A percentile compares a stretch with the other conserved stretches of the same genome.
Conservation (phyloP, 30 jellyfish, hydroid and myxozoan genomes). For the Aurelia sp. region DNA sequence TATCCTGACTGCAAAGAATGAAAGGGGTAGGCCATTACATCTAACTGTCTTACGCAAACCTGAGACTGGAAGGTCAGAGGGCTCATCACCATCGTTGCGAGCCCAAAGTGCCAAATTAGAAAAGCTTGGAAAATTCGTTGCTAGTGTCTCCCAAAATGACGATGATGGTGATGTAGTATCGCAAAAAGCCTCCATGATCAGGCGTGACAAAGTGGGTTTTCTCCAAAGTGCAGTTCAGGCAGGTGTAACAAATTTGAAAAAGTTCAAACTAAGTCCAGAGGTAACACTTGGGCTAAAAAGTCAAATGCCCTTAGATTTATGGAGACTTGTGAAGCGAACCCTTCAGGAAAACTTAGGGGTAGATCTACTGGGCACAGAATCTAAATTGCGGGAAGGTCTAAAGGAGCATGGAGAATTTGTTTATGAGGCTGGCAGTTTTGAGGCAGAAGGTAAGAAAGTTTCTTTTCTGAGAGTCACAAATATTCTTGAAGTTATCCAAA, state of each 20-base stretch:
- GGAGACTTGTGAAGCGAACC: slow-evolving; percentile 1
- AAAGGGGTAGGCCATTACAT: slow-evolving; percentile 20
- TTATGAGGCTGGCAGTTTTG: slow-evolving; percentile 16
- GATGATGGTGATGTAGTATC: not conserved
- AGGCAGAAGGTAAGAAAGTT: slow-evolving; percentile 14
- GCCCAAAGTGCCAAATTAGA: slow-evolving; percentile 10
- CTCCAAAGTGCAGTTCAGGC: too few species aligned
- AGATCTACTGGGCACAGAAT: not conserved
- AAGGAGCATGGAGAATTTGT: slow-evolving; percentile 1
- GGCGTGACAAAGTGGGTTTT: too few species aligned
- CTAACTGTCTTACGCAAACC: slow-evolving; percentile 1
- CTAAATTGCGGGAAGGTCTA: slow-evolving; percentile 4
- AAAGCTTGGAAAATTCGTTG: not conserved
- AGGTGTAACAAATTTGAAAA: too few species aligned
- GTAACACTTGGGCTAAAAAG: too few species aligned
- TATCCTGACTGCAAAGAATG: not conserved
- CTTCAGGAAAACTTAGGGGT: not conserved
- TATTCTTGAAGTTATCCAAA: slow-evolving; percentile 23
- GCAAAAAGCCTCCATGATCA: not conserved
- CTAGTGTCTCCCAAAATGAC: slow-evolving; percentile 1
- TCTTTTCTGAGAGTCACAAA: slow-evolving; percentile 11
- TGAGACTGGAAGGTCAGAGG: not conserved
- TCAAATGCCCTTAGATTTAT: slow-evolving; percentile 15
- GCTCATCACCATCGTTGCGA: slow-evolving; percentile 1
- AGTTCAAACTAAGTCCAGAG: too few species aligned